Base-by-base conservation (phyloP, 2,888 invertebrate species). In the Atethmia centrago region DNA sequence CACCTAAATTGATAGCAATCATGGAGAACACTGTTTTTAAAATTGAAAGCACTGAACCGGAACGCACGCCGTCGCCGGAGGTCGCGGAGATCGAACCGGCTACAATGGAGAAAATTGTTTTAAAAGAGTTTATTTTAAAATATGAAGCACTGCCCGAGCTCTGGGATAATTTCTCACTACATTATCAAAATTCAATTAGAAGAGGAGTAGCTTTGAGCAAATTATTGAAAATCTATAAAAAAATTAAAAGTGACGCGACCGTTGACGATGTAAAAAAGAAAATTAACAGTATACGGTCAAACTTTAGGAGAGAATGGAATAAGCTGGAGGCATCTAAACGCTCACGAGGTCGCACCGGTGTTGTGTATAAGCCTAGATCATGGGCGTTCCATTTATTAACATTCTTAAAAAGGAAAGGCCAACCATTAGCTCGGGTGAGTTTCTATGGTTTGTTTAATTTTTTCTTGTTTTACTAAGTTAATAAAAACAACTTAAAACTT, bases 111-210 rank as follows among this genome's bases (percentile, higher is more conserved):
- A 62, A 62, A 0, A 62, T 62, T 25, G 42, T 62, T 19, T 12
- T 62, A 42, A 62, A 62, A 62, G 62, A 62, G 25, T 62, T 62
- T 1, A 62, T 62, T 42, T 62, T 62, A 62, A 64, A 62, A 19
- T 62, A 62, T 1, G 61, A 61, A 61, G 25, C 25, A 61, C 42
- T 61, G 10, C 61, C 61, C 19, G 61, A 61, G 61, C 61, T 61
- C 42, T 42, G 62, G 62, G 62, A 62, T 2, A 62, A 62, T 8
- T 62, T 62, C 19, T 62, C 62, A 25, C 25, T 3, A 25, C 42
- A 42, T 12, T 62, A 62, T 12, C 42, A 62, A 62, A 62, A 62
- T 42, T 8, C 42, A 42, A 62, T 62, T 3, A 61, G 25, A 25
- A 42, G 42, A 61, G 61, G 7, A 19, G 7, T 19, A 25, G 62